Base-by-base conservation (phyloP, 1,140 invertebrate species). In the Ganaspis sp. region DNA sequence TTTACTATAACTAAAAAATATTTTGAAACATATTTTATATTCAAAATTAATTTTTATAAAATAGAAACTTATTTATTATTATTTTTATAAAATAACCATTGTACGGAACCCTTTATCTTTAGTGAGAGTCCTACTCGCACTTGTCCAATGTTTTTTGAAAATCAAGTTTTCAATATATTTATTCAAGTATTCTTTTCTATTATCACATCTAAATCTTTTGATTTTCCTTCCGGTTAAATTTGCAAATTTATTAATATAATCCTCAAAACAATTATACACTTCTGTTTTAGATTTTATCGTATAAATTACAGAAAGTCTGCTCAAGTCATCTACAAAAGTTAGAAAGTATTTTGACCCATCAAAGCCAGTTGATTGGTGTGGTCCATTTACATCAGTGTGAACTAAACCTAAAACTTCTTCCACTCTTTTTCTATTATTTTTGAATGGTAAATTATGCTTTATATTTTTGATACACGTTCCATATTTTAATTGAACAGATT, bases 171-270 rank as follows among this genome's bases (percentile, higher is more conserved):
- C 78, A 53, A 84, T 37, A 23, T 77, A 42, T 58, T 29, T 58
- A 82, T 83, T 86, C 37, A 85, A 71, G 80, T 81, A 85, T 76
- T 85, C 84, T 72, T 12, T 80, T 1, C 83, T 83, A 42, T 80
- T 81, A 83, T 82, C 83, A 80, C 76, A 85, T 73, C 79, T 78
- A 26, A 83, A 54, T 19, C 69, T 69, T 80, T 82, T 86, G 15
- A 85, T 70, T n/a, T n/a, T n/a, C n/a, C n/a, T n/a, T n/a, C n/a
- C n/a, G n/a, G n/a, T n/a, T n/a, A n/a, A n/a, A n/a, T n/a, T n/a
- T n/a, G n/a, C n/a, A n/a, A n/a, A n/a, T n/a, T n/a, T n/a, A n/a
- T n/a, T n/a, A n/a, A n/a, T 53, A 45, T 78, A 83, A 73, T 80
- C 81, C 45, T 72, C 71, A 15, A 70, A 9, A 29, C 69, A 70